A percentile compares a stretch with the other conserved stretches of the same genome.
These are phyloP conservation scores for Sinocyclocheilus anshuiensis DNA, from an alignment of 2,113 vertebrate genomes.

Conservation along the genomic window DNA sequence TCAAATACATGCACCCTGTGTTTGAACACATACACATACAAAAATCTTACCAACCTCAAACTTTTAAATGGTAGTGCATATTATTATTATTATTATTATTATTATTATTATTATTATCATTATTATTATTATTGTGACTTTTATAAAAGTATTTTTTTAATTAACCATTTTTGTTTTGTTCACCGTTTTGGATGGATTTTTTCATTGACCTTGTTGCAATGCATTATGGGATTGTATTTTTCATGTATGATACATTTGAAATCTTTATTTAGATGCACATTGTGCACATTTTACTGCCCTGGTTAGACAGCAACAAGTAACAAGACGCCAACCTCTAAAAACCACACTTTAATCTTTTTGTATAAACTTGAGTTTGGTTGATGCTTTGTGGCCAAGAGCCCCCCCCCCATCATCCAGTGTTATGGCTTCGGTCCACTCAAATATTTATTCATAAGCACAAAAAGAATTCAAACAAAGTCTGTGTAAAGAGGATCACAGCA, in stretches of 20 bases:
- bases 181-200: background rate
- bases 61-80: too few species aligned
- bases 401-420: background rate
- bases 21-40: too few species aligned
- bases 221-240: background rate
- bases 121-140: too few species aligned
- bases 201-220: background rate
- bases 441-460: constrained; percentile 49
- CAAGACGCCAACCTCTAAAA: background rate
- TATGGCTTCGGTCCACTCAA: constrained; percentile 35
- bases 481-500: constrained; percentile 37
- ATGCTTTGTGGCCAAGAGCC: background rate
- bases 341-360: background rate
- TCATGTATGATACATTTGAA: background rate
- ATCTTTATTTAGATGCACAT: too few species aligned
- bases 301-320: background rate
- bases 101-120: too few species aligned
- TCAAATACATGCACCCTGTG: background rate
- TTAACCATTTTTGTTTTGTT: too few species aligned
- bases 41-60: too few species aligned
- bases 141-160: too few species aligned
- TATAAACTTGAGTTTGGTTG: background rate
- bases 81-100: too few species aligned
- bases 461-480: constrained; percentile 27
- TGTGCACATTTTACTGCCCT: too few species aligned